These are phyloP conservation scores for Chaetops frenatus DNA, from an alignment of 2,113 vertebrate species.

Conservation along the genomic window DNA sequence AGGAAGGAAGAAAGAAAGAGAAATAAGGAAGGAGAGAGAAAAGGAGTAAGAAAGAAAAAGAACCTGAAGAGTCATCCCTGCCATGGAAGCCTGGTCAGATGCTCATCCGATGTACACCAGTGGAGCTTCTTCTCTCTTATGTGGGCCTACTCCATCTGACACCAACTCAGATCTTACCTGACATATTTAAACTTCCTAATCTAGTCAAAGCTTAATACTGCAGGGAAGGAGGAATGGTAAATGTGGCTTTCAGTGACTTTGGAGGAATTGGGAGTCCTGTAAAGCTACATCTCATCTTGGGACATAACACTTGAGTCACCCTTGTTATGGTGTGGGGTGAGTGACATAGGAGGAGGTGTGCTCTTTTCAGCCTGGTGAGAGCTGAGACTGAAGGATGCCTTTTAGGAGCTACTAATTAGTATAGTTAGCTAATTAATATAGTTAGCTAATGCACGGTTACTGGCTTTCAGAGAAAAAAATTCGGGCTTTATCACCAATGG, in stretches of 20 bases:
- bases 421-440: not conserved
- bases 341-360: not conserved
- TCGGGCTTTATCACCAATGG: not conserved
- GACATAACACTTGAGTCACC: fast-evolving
- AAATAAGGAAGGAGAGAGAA: too few species aligned
- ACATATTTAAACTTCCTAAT: not conserved
- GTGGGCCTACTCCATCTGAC: not conserved
- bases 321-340: not conserved
- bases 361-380: not conserved
- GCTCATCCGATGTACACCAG: not conserved
- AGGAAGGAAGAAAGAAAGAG: fast-evolving
- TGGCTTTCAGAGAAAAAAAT: not conserved
- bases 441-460: not conserved
- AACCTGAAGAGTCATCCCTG: not conserved
- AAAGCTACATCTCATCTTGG: not conserved
- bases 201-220: not conserved
- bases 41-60: not conserved
- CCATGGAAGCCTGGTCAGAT: not conserved
- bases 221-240: not conserved
- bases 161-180: fast-evolving
- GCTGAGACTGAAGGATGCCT: not conserved
- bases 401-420: not conserved
- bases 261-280: not conserved
- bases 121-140: not conserved
- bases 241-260: not conserved